Evolutionary conservation across 2,797 vertebrate species (phyloP).

Genomic region (Ceryle rudis): DNA sequence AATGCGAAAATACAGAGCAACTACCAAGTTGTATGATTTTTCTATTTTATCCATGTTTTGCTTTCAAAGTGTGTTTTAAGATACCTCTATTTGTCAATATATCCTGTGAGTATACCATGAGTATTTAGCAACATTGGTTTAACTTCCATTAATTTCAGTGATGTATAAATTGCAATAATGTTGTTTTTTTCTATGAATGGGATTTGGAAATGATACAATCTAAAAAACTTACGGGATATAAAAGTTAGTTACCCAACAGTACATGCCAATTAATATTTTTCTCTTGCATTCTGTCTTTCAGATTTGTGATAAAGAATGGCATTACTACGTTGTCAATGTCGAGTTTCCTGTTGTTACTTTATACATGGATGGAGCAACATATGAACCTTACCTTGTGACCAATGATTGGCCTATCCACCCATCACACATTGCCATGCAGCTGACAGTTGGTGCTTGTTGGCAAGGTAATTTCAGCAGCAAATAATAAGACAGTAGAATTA

Average conservation of each 20-base stretch:
- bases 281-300: slow-evolving; percentile 69
- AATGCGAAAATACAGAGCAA: background rate
- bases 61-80: background rate
- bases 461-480: slow-evolving; percentile 84
- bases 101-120: background rate
- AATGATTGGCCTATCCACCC: slow-evolving; percentile 99
- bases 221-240: fast-evolving
- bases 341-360: slow-evolving; percentile 93
- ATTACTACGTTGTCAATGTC: slow-evolving; percentile 96
- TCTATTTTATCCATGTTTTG: background rate
- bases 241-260: background rate
- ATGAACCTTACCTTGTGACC: slow-evolving; percentile 96
- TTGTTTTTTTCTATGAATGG: background rate
- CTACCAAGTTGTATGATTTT: background rate
- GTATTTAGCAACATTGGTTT: background rate
- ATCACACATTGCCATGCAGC: slow-evolving; percentile 94
- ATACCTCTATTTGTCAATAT: background rate
- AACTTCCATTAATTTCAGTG: background rate
- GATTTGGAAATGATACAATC: background rate
- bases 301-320: slow-evolving; percentile 99
- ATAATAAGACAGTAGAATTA: background rate
- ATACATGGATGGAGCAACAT: slow-evolving; percentile 94
- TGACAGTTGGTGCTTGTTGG: slow-evolving; percentile 97
- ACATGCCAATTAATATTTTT: background rate
- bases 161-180: background rate